Conservation (phyloP, 2,113 vertebrate species). For the Thunnus thynnus region DNA sequence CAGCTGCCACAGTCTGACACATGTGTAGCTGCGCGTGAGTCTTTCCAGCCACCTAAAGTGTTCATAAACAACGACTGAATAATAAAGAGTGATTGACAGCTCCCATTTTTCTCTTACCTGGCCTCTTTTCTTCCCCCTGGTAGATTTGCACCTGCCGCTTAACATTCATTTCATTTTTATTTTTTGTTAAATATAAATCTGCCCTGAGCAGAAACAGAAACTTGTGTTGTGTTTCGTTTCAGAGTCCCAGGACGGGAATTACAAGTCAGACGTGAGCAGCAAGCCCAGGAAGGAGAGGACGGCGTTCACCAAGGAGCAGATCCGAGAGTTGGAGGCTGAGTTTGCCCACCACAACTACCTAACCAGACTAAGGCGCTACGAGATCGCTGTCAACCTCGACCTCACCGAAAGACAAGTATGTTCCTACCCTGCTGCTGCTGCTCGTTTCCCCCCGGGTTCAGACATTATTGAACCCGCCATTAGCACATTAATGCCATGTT, state of each 20-base stretch:
- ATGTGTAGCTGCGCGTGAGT: slow-evolving; percentile 65
- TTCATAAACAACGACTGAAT: slow-evolving; percentile 75
- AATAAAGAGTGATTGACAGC: slow-evolving; percentile 73
- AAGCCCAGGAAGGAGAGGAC: slow-evolving; percentile 99
- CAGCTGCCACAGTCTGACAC: slow-evolving; percentile 68
- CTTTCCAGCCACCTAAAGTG: slow-evolving; percentile 76
- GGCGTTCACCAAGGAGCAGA: slow-evolving; percentile 99
- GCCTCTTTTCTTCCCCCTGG: slow-evolving; percentile 44
- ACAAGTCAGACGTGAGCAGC: slow-evolving; percentile 96
- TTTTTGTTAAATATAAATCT: slow-evolving; percentile 71
- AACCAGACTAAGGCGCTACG: slow-evolving; percentile 96
- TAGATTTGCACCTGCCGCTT: slow-evolving; percentile 73
- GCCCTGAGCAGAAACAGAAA: slow-evolving; percentile 56
- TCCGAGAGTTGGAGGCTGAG: slow-evolving; percentile 97
- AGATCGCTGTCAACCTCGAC: slow-evolving; percentile 98
- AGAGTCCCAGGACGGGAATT: slow-evolving; percentile 98
- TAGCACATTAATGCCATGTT: slow-evolving; percentile 70
- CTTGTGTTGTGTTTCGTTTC: slow-evolving; percentile 77
- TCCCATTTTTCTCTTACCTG: slow-evolving; percentile 65
- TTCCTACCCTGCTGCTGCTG: slow-evolving; percentile 4
- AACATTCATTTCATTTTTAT: slow-evolving; percentile 48
- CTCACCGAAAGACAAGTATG: slow-evolving; percentile 99
- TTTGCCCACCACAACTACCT: slow-evolving; percentile 99
- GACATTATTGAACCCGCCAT: slow-evolving; percentile 28
- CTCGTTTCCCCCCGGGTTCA: slow-evolving; percentile 29